Percentiles rank a stretch among this genome's conserved stretches.
phyloP scores from a whole-genome alignment of 2,797 vertebrate species.

The Euphonia xanthogaster region DNA sequence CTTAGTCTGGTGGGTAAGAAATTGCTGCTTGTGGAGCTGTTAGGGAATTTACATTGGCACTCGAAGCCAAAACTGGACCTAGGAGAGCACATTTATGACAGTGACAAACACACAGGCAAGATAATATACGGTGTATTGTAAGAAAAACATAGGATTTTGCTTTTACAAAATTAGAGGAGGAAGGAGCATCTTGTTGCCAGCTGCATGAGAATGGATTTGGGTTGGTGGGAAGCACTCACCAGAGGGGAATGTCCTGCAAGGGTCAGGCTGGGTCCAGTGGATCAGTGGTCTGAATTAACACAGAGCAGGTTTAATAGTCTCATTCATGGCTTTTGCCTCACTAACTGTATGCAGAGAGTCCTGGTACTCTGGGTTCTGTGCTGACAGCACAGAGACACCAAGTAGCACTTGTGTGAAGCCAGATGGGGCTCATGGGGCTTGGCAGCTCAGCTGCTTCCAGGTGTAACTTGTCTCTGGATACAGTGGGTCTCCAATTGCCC shows the following conservation, averaged over 20 bases:
- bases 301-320: neutral
- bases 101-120: neutral
- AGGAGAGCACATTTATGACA: neutral
- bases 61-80: neutral
- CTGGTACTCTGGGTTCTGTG: neutral
- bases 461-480: neutral
- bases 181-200: neutral
- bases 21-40: neutral
- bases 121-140: neutral
- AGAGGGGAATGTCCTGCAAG: neutral
- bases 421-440: neutral
- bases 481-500: accelerated
- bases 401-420: neutral
- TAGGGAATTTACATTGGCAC: neutral
- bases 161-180: neutral
- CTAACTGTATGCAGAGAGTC: neutral
- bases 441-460: neutral
- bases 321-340: neutral
- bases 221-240: neutral
- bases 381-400: accelerated
- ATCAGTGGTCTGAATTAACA: neutral
- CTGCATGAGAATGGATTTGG: neutral
- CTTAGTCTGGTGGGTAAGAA: neutral
- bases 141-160: neutral
- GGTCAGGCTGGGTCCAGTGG: neutral